phyloP scores from a whole-genome alignment of 2,113 vertebrate species.

The Podarcis raffonei region DNA sequence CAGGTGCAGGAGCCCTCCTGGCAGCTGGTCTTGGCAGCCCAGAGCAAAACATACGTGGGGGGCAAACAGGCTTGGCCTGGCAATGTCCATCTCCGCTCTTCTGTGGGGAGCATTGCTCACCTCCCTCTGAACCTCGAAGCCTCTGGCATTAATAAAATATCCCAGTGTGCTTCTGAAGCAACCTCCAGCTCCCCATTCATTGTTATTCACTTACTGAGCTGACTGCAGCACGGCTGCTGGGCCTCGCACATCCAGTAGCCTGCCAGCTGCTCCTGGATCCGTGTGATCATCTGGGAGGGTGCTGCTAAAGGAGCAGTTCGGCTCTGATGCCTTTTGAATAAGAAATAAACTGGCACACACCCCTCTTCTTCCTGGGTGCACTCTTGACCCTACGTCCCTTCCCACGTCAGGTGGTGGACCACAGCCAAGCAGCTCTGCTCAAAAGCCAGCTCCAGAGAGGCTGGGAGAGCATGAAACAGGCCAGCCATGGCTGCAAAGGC shows the following conservation, averaged over 20 bases:
- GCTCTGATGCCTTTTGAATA: neutral
- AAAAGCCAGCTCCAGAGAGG: neutral
- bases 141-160: slow-evolving; percentile 14
- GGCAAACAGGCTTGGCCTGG: neutral
- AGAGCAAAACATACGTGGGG: neutral
- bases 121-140: neutral
- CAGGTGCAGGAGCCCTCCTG: neutral
- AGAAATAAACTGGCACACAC: neutral
- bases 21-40: neutral
- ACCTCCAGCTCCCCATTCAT: slow-evolving; percentile 7
- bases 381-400: neutral
- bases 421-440: neutral
- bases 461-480: neutral
- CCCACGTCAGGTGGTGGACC: neutral
- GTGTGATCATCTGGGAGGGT: neutral
- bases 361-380: neutral
- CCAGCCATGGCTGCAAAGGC: neutral
- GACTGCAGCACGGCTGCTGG: slow-evolving; percentile 11
- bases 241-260: neutral
- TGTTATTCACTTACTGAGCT: slow-evolving; percentile 30
- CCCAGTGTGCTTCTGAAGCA: neutral
- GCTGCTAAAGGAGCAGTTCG: neutral
- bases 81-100: neutral
- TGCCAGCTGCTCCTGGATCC: slow-evolving; percentile 8
- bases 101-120: neutral